Evolutionary conservation across 92 coral and sea anemone genomes (phyloP).

Genomic region (Phenganax stokvisi): DNA sequence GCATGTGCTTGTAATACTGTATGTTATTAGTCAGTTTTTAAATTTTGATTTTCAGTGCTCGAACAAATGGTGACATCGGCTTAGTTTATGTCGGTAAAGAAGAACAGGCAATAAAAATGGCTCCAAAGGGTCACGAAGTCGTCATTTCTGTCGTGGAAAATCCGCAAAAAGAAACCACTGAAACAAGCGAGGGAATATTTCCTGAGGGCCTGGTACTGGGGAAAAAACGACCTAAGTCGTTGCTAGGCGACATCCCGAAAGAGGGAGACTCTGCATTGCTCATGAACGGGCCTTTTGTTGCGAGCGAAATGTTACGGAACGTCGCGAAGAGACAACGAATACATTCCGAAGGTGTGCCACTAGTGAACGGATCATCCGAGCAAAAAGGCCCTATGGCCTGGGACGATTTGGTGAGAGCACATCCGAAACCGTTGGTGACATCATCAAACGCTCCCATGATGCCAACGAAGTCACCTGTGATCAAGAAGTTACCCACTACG

Average conservation of each 20-base stretch:
- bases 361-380: constrained; percentile 26
- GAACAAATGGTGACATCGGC: constrained; percentile 13
- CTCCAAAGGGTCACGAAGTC: constrained; percentile 21
- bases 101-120: constrained; percentile 26
- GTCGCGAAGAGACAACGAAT: constrained; percentile 32
- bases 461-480: no score
- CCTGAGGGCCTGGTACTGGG: constrained; percentile 1
- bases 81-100: constrained; percentile 36
- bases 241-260: constrained; percentile 25
- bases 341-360: constrained; percentile 23
- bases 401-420: constrained; percentile 17
- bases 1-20: background rate
- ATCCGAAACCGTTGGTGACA: constrained; percentile 20
- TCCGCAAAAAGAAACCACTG: constrained; percentile 11
- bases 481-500: background rate
- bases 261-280: constrained; percentile 4
- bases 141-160: constrained; percentile 32
- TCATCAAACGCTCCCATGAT: background rate
- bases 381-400: constrained; percentile 31
- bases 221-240: constrained; percentile 9
- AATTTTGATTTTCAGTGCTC: constrained; percentile 6
- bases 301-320: constrained; percentile 39
- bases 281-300: constrained; percentile 34
- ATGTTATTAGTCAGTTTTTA: background rate
- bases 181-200: constrained; percentile 1